phyloP scores from a whole-genome alignment of 2,888 invertebrate species.

The Dexiosoma caninum region DNA sequence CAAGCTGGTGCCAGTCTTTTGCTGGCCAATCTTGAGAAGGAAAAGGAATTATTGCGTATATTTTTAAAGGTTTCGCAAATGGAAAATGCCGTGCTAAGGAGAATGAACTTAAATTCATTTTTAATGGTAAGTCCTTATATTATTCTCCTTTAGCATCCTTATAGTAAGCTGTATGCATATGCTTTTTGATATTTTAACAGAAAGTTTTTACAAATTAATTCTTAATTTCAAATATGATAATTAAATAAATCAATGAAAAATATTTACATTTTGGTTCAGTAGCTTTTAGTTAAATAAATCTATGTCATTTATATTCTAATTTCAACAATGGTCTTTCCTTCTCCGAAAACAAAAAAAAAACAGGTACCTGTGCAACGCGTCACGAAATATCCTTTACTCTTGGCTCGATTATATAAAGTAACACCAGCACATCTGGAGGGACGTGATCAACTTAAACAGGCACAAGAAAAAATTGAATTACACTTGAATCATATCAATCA shows the following conservation, averaged over 20 bases:
- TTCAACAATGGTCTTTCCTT: background rate
- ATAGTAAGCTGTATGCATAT: too few species aligned
- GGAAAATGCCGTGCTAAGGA: conserved; percentile 93
- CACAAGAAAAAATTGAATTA: conserved; percentile 94
- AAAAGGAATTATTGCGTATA: conserved; percentile 94
- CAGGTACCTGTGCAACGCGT: conserved; percentile 97
- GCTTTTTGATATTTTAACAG: too few species aligned
- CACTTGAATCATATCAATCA: conserved; percentile 96
- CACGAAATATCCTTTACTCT: conserved; percentile 95
- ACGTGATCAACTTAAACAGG: conserved; percentile 89
- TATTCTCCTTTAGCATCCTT: background rate
- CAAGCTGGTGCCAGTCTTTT: conserved; percentile 93
- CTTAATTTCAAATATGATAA: too few species aligned
- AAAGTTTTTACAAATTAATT: too few species aligned
- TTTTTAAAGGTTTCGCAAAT: conserved; percentile 97
- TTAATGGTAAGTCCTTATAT: conserved; percentile 87
- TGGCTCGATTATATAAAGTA: conserved; percentile 93
- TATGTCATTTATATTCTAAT: too few species aligned
- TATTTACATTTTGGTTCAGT: too few species aligned
- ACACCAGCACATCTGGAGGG: conserved; percentile 91
- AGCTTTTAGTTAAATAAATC: too few species aligned
- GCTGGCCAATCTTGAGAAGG: conserved; percentile 93
- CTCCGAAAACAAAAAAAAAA: conserved; percentile 69
- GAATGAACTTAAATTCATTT: conserved; percentile 98
- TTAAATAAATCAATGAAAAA: too few species aligned